Conservation (phyloP, 2,888 invertebrate genomes). For the Alsophila aescularia region DNA sequence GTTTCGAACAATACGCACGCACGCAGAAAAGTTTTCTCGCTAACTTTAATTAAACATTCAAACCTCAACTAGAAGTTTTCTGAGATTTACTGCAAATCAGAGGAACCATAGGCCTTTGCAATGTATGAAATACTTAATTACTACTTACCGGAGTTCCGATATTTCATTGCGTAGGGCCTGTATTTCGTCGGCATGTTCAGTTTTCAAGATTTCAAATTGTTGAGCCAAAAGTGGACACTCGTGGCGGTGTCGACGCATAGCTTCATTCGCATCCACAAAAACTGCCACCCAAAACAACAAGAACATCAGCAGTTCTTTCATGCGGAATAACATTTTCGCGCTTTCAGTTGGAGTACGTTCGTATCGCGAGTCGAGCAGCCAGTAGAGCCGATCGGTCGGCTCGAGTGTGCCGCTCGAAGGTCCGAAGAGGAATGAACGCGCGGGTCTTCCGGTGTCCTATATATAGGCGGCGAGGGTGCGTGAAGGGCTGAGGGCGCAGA, state of each 20-base stretch:
- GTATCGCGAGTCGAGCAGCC: conserved; percentile 32
- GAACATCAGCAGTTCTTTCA: conserved; percentile 13
- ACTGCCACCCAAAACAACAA: neutral
- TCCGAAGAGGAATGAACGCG: conserved; percentile 55
- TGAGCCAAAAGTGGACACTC: conserved; percentile 48
- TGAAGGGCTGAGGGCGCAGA: conserved; percentile 60
- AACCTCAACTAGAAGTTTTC: conserved; percentile 5
- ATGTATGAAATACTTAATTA: neutral
- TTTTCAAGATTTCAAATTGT: conserved; percentile 61
- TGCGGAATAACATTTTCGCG: conserved; percentile 52
- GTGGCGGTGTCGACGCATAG: conserved; percentile 29
- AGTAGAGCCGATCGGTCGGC: conserved; percentile 30
- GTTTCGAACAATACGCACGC: neutral
- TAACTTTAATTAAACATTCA: neutral
- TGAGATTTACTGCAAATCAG: conserved; percentile 28
- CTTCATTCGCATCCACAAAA: neutral
- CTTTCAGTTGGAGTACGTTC: conserved; percentile 23
- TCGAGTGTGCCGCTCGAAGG: conserved; percentile 31
- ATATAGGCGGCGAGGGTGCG: conserved; percentile 50
- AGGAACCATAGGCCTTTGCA: conserved; percentile 22
- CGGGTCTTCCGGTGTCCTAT: conserved; percentile 37
- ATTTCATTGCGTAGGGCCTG: conserved; percentile 61
- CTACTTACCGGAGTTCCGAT: conserved; percentile 70
- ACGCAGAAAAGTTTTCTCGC: too few relatives aligned
- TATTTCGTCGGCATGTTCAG: conserved; percentile 55